A percentile compares a stretch with the other conserved stretches of the same genome.
phyloP scores from a whole-genome alignment of 2,888 invertebrate species.

The Mesochorus sp. region DNA sequence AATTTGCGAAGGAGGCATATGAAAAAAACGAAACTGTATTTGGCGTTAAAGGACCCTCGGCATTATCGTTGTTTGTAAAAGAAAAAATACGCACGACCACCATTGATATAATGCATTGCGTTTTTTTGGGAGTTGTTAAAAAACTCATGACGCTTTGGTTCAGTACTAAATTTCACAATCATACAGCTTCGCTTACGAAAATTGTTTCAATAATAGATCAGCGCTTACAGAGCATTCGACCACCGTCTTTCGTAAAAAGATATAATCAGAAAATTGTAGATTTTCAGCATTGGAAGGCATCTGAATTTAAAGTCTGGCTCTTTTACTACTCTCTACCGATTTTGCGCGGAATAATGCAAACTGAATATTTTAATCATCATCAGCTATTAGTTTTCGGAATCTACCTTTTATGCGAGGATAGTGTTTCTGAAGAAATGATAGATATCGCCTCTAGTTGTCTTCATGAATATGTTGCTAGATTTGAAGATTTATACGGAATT shows the following conservation, averaged over 20 bases:
- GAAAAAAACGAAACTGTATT: background rate
- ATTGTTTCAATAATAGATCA: no score
- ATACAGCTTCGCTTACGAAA: no score
- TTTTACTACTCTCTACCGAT: slow-evolving; percentile 62
- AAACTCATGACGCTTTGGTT: slow-evolving; percentile 57
- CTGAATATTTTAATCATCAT: slow-evolving; percentile 60
- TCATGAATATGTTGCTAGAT: slow-evolving; percentile 9
- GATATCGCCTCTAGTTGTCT: background rate
- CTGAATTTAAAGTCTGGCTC: slow-evolving; percentile 62
- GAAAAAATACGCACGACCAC: slow-evolving; percentile 55
- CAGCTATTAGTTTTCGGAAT: slow-evolving; percentile 58
- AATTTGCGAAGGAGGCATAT: slow-evolving; percentile 12
- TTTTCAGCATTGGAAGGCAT: slow-evolving; percentile 59
- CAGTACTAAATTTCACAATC: slow-evolving; percentile 1
- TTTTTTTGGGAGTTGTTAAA: slow-evolving; percentile 58
- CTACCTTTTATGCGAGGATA: slow-evolving; percentile 39
- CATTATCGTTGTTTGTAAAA: slow-evolving; percentile 31
- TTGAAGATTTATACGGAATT: slow-evolving; percentile 22
- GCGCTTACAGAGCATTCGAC: no score
- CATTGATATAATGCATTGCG: slow-evolving; percentile 61
- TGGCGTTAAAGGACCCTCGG: slow-evolving; percentile 59
- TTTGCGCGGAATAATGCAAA: slow-evolving; percentile 53
- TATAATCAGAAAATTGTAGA: slow-evolving; percentile 50
- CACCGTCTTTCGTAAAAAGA: slow-evolving; percentile 53
- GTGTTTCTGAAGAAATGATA: slow-evolving; percentile 41